phyloP scores from a whole-genome alignment of 1,140 invertebrate species.

The Drosophila oshimai region DNA sequence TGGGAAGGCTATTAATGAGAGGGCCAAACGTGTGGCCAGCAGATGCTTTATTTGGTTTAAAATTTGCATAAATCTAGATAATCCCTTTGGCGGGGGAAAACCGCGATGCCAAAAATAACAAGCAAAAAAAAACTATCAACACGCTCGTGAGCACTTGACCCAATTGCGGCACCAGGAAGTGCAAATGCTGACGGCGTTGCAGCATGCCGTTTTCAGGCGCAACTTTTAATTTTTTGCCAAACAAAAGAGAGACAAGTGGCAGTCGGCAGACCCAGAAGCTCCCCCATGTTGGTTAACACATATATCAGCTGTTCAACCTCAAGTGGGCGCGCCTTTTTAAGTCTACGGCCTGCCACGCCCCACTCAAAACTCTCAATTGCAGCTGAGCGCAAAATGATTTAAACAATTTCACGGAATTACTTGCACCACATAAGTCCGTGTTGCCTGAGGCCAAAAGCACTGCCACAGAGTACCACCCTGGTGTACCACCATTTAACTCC shows the following conservation, averaged over 20 bases:
- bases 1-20: slow-evolving; percentile 59
- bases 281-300: too few species aligned
- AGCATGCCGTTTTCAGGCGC: slow-evolving; percentile 61
- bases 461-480: slow-evolving; percentile 1
- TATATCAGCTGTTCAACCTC: slow-evolving; percentile 55
- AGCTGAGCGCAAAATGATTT: slow-evolving; percentile 80
- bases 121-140: slow-evolving; percentile 73
- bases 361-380: slow-evolving; percentile 62
- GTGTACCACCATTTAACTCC: too few species aligned
- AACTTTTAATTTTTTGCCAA: slow-evolving; percentile 79
- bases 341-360: background rate
- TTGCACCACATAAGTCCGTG: slow-evolving; percentile 69
- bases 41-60: slow-evolving; percentile 1
- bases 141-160: slow-evolving; percentile 70
- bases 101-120: slow-evolving; percentile 66
- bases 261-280: too few species aligned
- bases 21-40: slow-evolving; percentile 13
- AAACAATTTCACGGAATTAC: slow-evolving; percentile 79
- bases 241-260: slow-evolving; percentile 66
- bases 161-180: slow-evolving; percentile 60
- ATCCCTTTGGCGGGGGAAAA: background rate
- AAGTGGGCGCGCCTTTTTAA: slow-evolving; percentile 56
- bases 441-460: slow-evolving; percentile 46
- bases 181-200: slow-evolving; percentile 50
- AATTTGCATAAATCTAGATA: slow-evolving; percentile 43